Base-by-base conservation (phyloP, 2,113 vertebrate genomes). In the Laterallus jamaicensis region DNA sequence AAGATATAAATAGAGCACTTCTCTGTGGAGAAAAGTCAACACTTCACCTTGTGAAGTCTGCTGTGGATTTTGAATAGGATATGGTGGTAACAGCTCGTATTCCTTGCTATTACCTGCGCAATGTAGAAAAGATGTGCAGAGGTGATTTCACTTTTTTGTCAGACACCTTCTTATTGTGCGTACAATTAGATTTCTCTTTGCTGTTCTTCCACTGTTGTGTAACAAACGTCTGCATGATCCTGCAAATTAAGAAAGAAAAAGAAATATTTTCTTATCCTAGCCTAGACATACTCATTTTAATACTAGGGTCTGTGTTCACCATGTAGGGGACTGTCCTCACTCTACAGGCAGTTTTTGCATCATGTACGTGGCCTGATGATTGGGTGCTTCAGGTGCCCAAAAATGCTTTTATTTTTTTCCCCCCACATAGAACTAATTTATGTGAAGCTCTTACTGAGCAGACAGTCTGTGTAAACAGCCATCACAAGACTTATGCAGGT, bases 171-270 rank as follows among this genome's bases (percentile, higher is more conserved):
- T 98, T 99, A 95, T 95, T 98, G 93, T 99, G 98, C 90, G 98
- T 97, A 97, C 98, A 98, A 76, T 94, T 98, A 92, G 98, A 98
- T 95, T 99, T 99, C 70, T 99, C 99, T 97, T 98, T 99, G 96
- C 98, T 98, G 86, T 98, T 98, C 94, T 99, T 99, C 98, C 99
- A 99, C 87, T 99, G 98, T 86, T 99, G 98, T 47, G 98, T 99
- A 94, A 99, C 99, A 96, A 99, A 99, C 2, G 99, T 99, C 98
- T 99, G 99, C 99, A 99, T 99, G 95, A 99, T 98, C 94, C 98
- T 99, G 97, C 52, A 94, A 97, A 96, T 60, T 25, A 92, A 92
- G 62, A 94, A 49, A 60, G n/a, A 83, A 85, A 37, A 88, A 90
- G 49, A 52, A 37, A 32, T 2, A n/a, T 52, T 42, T 94, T 63